Evolutionary conservation across 2,113 vertebrate species (phyloP).

Genomic region (Leucosticte australis): DNA sequence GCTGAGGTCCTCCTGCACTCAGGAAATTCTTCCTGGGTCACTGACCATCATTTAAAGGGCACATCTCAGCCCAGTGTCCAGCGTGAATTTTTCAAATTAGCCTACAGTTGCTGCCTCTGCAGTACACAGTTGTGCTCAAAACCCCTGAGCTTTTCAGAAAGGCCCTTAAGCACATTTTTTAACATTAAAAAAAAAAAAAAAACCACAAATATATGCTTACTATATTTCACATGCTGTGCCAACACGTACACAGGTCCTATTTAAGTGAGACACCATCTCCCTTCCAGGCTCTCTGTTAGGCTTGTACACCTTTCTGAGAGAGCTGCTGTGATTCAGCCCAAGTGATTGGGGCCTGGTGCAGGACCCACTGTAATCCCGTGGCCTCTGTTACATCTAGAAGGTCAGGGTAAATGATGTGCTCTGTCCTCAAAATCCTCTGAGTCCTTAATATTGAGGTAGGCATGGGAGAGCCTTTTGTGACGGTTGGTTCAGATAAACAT

Average conservation of each 20-base stretch:
- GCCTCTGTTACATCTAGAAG: constrained; percentile 15
- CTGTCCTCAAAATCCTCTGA: constrained; percentile 19
- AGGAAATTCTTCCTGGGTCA: constrained; percentile 69
- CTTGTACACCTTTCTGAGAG: not conserved
- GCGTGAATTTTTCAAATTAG: constrained; percentile 59
- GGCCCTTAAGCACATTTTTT: not conserved
- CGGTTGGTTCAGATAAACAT: constrained; percentile 53
- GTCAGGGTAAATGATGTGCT: constrained; percentile 11
- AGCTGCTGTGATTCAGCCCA: not conserved
- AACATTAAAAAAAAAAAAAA: not conserved
- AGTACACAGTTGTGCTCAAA: constrained; percentile 15
- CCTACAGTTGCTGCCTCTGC: constrained; percentile 50
- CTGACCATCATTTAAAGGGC: constrained; percentile 61
- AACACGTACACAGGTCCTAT: rapidly evolving
- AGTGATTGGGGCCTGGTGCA: not conserved
- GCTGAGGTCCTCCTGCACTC: constrained; percentile 19
- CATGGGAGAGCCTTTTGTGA: constrained; percentile 19
- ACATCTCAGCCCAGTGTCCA: constrained; percentile 49
- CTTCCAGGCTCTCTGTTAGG: not conserved
- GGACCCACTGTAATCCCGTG: not conserved
- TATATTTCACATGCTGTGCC: not conserved
- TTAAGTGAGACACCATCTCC: not conserved
- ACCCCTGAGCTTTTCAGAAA: constrained; percentile 41
- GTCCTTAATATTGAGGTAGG: not conserved
- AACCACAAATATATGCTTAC: not conserved